phyloP scores from a whole-genome alignment of 2,113 vertebrate genomes.

The Phyllostomus hastatus region DNA sequence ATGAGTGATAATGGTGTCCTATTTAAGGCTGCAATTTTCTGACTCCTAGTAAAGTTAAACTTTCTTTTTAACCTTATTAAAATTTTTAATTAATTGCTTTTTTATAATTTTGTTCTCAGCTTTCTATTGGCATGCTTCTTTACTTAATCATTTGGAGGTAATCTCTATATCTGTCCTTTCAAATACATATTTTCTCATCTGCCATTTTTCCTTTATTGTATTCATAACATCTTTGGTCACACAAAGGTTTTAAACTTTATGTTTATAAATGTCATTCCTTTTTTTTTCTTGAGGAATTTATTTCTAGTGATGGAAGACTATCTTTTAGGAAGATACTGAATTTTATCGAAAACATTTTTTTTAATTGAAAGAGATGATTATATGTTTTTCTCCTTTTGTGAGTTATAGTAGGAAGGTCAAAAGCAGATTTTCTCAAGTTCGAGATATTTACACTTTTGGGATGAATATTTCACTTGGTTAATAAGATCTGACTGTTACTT shows the following conservation, averaged over 20 bases:
- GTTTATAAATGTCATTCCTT: background rate
- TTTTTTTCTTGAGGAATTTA: background rate
- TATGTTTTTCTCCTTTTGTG: background rate
- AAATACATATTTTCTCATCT: background rate
- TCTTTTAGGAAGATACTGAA: background rate
- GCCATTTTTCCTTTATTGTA: background rate
- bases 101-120: background rate
- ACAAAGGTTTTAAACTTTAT: background rate
- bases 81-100: background rate
- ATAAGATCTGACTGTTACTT: background rate
- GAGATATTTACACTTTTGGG: background rate
- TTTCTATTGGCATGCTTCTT: background rate
- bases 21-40: background rate
- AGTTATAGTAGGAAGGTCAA: background rate
- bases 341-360: background rate
- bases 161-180: background rate
- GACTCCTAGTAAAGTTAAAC: background rate
- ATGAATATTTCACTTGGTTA: background rate
- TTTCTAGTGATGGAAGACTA: background rate
- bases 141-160: background rate
- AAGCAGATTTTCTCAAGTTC: background rate
- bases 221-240: background rate
- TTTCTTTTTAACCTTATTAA: background rate
- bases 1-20: background rate
- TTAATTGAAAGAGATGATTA: background rate